phyloP scores from a whole-genome alignment of 2,888 invertebrate species.

The Villa cingulata region DNA sequence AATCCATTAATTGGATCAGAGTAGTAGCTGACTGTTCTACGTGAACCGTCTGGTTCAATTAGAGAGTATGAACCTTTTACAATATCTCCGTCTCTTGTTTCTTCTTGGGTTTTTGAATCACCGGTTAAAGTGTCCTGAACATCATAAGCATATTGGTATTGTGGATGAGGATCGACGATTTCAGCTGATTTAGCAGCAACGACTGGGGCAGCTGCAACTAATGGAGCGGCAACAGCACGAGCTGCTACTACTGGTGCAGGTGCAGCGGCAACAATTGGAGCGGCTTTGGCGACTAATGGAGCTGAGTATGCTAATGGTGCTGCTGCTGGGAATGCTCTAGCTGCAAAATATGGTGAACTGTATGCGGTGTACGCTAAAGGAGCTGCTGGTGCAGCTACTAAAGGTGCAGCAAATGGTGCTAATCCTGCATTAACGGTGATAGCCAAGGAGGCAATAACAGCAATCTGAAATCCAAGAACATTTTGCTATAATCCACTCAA shows the following conservation, averaged over 20 bases:
- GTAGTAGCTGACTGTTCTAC: constrained; percentile 38
- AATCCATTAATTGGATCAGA: constrained; percentile 39
- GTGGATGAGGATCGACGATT: constrained; percentile 35
- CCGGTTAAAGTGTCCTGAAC: constrained; percentile 39
- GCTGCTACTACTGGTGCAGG: constrained; percentile 23
- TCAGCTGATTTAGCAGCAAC: constrained; percentile 28
- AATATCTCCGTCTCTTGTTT: constrained; percentile 38
- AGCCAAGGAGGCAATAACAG: constrained; percentile 33
- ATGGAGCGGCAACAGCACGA: constrained; percentile 14
- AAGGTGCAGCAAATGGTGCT: constrained; percentile 22
- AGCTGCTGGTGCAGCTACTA: constrained; percentile 17
- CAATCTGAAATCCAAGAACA: constrained; percentile 20
- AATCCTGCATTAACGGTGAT: constrained; percentile 30
- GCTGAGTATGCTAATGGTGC: constrained; percentile 7
- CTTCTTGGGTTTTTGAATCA: constrained; percentile 38
- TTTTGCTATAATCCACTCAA: constrained; percentile 11
- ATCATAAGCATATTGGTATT: constrained; percentile 39
- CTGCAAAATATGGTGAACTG: constrained; percentile 15
- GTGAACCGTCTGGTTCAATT: constrained; percentile 38
- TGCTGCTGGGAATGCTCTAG: constrained; percentile 1
- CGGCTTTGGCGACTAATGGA: constrained; percentile 10
- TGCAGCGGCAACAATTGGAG: constrained; percentile 25
- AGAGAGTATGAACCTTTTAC: constrained; percentile 39
- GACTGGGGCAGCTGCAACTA: constrained; percentile 22
- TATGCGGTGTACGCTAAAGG: constrained; percentile 14